Evolutionary conservation across 1,140 invertebrate species (phyloP), one percentile per base, ranked within the genome.

Genomic region (Oedothorax gibbosus): DNA sequence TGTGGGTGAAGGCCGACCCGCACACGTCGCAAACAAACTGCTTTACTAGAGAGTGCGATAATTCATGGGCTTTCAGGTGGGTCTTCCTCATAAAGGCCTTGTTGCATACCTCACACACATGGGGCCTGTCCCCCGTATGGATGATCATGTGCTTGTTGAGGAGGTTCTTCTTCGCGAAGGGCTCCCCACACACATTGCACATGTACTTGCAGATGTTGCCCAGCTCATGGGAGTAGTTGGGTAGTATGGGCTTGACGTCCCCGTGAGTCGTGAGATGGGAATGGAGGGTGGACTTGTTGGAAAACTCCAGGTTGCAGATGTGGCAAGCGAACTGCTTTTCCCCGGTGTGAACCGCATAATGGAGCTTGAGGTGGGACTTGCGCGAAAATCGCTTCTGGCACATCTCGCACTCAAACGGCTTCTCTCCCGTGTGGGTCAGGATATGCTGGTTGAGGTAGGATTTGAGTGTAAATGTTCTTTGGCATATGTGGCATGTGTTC

Each of bases 301-400:
- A 50, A 54, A 87, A 87, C 1, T 49, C 20, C 49, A 86, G 78
- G 11, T 76, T 49, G 90, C 96, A 97, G 60, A 93, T 93, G 11
- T 92, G 91, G 88, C 94, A 95, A 1, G 92, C 91, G 87, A 95
- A 95, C 0, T 94, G 94, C 86, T 95, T 95, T 35, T 93, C 92
- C 0, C 94, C 94, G 0, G 93, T 94, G 87, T 95, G 94, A 85
- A 94, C 95, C 88, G 96, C 96, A 20, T 95, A 91, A 89, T 96
- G 86, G 11, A 12, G 57, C 8, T 64, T 4, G 6, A 64, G 51
- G n/a, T 77, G 20, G 7, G 9, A 11, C 57, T 64, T 20, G 4
- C 18, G 15, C 1, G 9, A 49, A 15, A 64, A 77, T 1, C 14
- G 1, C 18, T 50, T 64, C 21, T 50, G 15, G 57, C 75, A 77